phyloP scores from a whole-genome alignment of 2,113 vertebrate genomes.

The Piprites chloris region DNA sequence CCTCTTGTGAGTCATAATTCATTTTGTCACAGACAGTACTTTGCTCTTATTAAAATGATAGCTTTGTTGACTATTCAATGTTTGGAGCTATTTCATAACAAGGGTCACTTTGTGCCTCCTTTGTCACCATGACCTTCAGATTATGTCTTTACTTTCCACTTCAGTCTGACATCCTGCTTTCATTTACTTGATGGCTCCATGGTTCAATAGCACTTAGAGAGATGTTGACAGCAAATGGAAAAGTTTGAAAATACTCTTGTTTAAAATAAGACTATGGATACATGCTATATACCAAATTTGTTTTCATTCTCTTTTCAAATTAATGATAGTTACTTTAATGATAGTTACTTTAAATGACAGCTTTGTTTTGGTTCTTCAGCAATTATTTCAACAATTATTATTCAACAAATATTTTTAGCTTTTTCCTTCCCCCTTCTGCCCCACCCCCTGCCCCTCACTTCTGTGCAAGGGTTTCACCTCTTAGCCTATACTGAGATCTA shows the following conservation, averaged over 20 bases:
- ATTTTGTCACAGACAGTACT: background rate
- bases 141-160: constrained; percentile 27
- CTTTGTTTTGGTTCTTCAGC: background rate
- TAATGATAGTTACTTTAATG: background rate
- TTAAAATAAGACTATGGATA: background rate
- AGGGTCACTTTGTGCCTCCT: background rate
- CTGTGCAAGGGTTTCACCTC: background rate
- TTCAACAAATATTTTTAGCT: fast-evolving
- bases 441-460: fast-evolving
- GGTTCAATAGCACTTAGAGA: constrained; percentile 43
- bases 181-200: constrained; percentile 7
- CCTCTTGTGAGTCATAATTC: background rate
- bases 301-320: background rate
- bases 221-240: constrained; percentile 28
- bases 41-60: constrained; percentile 20
- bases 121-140: constrained; percentile 27
- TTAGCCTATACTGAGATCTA: background rate
- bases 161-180: constrained; percentile 35
- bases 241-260: background rate
- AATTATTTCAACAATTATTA: background rate
- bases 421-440: background rate
- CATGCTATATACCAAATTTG: background rate
- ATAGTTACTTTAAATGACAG: background rate
- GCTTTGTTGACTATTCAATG: background rate
- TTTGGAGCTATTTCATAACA: constrained; percentile 6